These are phyloP conservation scores for Tetheella fluctuosa DNA, from an alignment of 2,888 invertebrate genomes.

Conservation along the genomic window DNA sequence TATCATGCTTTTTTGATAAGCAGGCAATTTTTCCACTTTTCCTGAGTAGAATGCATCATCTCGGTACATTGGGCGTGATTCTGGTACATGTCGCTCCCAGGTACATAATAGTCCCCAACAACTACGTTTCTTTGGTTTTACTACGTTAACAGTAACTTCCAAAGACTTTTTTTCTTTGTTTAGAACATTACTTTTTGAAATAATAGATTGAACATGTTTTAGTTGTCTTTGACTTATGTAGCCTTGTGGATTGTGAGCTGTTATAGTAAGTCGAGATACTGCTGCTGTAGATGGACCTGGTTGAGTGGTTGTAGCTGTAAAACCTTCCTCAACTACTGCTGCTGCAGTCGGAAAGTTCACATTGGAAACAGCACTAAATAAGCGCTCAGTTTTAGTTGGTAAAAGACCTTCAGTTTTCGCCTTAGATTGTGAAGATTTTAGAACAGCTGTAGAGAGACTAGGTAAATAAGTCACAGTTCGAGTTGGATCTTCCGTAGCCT, in stretches of 20 bases:
- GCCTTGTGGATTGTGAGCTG: conserved; percentile 56
- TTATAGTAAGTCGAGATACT: conserved; percentile 60
- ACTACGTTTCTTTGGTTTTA: conserved; percentile 45
- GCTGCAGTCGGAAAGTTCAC: conserved; percentile 72
- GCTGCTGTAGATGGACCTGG: conserved; percentile 59
- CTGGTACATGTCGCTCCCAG: conserved; percentile 67
- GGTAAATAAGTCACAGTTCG: conserved; percentile 74
- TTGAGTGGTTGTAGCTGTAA: conserved; percentile 32
- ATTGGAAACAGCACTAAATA: conserved; percentile 53
- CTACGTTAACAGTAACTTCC: conserved; percentile 46
- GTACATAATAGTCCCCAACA: conserved; percentile 61
- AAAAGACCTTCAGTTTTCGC: conserved; percentile 29
- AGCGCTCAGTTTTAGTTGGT: conserved; percentile 42
- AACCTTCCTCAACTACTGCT: conserved; percentile 56
- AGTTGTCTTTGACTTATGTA: conserved; percentile 63
- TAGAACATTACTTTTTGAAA: conserved; percentile 54
- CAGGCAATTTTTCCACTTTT: conserved; percentile 60
- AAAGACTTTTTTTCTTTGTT: conserved; percentile 46
- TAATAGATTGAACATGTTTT: conserved; percentile 68
- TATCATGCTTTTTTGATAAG: conserved; percentile 69
- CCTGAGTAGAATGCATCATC: conserved; percentile 77
- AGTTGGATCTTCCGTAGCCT: conserved; percentile 60
- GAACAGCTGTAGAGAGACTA: conserved; percentile 51
- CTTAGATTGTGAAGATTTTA: conserved; percentile 42
- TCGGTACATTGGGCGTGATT: conserved; percentile 74